Evolutionary conservation across 2,797 vertebrate species (phyloP).

Genomic region (Dendrocincla tyrannina): DNA sequence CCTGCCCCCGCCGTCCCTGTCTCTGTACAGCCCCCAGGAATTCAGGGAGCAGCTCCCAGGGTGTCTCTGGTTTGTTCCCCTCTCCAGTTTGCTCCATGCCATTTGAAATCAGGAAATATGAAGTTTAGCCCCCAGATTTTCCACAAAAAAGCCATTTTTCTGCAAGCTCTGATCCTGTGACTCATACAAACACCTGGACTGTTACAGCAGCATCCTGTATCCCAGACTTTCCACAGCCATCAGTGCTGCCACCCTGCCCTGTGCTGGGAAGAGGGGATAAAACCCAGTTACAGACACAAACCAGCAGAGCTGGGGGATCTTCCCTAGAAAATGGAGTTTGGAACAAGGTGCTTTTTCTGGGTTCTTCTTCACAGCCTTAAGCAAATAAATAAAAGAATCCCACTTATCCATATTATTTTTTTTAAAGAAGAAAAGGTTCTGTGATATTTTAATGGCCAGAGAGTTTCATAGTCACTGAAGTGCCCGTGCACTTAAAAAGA

Average conservation of each 20-base stretch:
- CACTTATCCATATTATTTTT: not conserved
- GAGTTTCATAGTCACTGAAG: not conserved
- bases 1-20: not conserved
- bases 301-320: not conserved
- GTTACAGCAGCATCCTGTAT: not conserved
- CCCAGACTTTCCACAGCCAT: not conserved
- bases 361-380: not conserved
- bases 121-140: not conserved
- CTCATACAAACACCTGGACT: not conserved
- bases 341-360: not conserved
- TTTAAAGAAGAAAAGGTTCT: not conserved
- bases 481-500: not conserved
- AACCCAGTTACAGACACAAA: not conserved
- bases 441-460: not conserved
- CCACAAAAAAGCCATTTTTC: not conserved
- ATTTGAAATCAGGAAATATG: not conserved
- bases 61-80: not conserved
- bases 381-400: accelerated
- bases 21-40: not conserved
- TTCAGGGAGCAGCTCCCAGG: not conserved
- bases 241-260: not conserved
- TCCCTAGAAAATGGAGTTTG: not conserved
- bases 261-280: not conserved
- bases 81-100: accelerated
- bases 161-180: not conserved